phyloP scores from a whole-genome alignment of 2,113 vertebrate species.

The Eolophus roseicapilla region DNA sequence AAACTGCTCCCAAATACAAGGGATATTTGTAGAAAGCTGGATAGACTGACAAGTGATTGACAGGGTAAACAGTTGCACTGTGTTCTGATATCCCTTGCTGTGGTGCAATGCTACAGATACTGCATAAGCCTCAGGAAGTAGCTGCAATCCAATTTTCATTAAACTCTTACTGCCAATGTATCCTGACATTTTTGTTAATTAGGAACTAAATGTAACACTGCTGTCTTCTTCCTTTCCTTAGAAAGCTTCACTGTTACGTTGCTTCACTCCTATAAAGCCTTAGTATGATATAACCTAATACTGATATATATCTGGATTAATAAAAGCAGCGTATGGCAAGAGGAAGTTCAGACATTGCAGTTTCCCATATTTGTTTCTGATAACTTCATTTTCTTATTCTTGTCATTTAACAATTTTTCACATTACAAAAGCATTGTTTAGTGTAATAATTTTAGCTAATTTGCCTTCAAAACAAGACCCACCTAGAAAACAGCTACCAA shows the following conservation, averaged over 20 bases:
- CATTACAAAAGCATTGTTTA: background rate
- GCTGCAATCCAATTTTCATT: constrained; percentile 67
- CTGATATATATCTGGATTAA: background rate
- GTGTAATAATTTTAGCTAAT: background rate
- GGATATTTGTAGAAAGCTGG: constrained; percentile 66
- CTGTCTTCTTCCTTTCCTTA: background rate
- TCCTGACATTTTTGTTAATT: constrained; percentile 42
- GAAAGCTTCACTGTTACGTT: background rate
- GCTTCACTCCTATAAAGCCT: background rate
- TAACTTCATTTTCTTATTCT: background rate
- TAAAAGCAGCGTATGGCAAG: background rate
- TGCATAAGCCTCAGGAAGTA: constrained; percentile 58
- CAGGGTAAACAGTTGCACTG: constrained; percentile 71
- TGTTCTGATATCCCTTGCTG: constrained; percentile 62
- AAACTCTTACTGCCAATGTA: constrained; percentile 36
- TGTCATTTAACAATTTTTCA: background rate
- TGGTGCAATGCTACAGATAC: constrained; percentile 29
- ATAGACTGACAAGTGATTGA: constrained; percentile 74
- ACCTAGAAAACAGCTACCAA: background rate
- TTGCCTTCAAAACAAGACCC: background rate
- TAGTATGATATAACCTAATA: background rate
- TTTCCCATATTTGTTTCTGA: background rate
- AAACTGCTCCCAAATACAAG: constrained; percentile 51
- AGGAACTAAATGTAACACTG: background rate
- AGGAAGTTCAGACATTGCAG: background rate